Evolutionary conservation across 2,888 invertebrate species (phyloP), one percentile per base, ranked within the genome.

Genomic region (Omphaloscelis lunosa): DNA sequence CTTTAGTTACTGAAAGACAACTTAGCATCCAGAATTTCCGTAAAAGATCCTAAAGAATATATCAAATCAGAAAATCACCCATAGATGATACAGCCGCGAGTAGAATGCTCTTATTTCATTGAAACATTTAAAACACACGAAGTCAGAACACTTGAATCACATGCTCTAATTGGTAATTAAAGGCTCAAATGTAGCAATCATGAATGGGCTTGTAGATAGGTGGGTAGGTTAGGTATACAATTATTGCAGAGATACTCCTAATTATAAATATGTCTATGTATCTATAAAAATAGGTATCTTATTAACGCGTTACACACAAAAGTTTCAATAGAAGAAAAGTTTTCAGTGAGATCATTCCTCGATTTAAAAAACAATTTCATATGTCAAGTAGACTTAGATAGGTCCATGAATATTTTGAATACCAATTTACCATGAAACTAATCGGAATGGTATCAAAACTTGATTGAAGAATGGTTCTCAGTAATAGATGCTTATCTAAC

Each of bases 131-230:
- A 81, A 69, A 68, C 78, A 72, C 62, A 70, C 27, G 69, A 69
- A 77, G 63, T 61, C 2, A 45, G 59, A 69, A 65, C 56, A 75
- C 48, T 71, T 71, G 59, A 75, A 63, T 74, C 59, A 70, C 39
- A 27, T 61, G 45, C 39, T 69, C 72, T 79, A 83, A 79, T 82
- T 79, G 67, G 41, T 62, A 83, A 79, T 82, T 68, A 79, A 75
- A 83, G 74, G 74, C 59, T 71, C 84, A 79, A 82, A 82, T 82
- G 39, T 71, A 82, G 79, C 74, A 74, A 74, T 62, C 84, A 83
- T 82, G 79, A 79, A 67, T 74, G 69, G 15, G 9, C 41, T 23
- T n/a, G 27, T 51, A 58, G 9, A 11, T 65, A 48, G 29, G 53
- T 53, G 9, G 53, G 53, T 23, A 53, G 53, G n/a, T n/a, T n/a